Conservation (phyloP, 2,797 vertebrate species). For the Clarias laeviceps region DNA sequence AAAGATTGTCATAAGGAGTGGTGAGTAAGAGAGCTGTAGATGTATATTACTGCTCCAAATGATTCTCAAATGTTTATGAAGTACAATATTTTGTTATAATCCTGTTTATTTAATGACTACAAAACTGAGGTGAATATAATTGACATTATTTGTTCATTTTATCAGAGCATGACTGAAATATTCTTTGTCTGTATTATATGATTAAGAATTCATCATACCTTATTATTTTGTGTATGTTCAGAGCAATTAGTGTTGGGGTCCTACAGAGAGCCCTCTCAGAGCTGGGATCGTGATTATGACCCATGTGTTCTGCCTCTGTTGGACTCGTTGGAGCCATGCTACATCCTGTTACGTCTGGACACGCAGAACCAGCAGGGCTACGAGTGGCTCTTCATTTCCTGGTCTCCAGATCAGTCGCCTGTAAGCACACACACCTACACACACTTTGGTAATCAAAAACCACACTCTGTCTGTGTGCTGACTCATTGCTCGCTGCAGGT, state of each 20-base stretch:
- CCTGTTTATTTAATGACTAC: background rate
- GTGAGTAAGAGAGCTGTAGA: constrained; percentile 74
- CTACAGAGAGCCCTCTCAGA: constrained; percentile 81
- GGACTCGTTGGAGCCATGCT: constrained; percentile 88
- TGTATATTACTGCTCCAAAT: background rate
- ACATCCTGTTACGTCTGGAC: constrained; percentile 94
- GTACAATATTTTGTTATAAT: background rate
- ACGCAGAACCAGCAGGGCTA: constrained; percentile 93
- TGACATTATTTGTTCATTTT: background rate
- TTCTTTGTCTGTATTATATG: constrained; percentile 34
- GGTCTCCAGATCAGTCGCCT: constrained; percentile 96
- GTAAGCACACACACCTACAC: constrained; percentile 71
- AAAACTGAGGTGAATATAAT: background rate
- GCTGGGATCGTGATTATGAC: constrained; percentile 94
- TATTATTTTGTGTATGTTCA: constrained; percentile 63
- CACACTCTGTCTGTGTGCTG: background rate
- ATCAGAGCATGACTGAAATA: constrained; percentile 8
- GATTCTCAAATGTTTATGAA: background rate
- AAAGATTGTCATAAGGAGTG: constrained; percentile 94
- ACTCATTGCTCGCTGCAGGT: constrained; percentile 73
- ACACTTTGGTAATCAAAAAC: background rate
- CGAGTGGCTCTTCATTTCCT: constrained; percentile 97
- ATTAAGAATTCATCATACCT: constrained; percentile 23
- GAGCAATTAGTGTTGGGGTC: constrained; percentile 93
- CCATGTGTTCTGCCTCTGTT: constrained; percentile 87